Evolutionary conservation across 2,888 invertebrate species (phyloP), one percentile per base, ranked within the genome.

Genomic region (Cylloceria caligata): DNA sequence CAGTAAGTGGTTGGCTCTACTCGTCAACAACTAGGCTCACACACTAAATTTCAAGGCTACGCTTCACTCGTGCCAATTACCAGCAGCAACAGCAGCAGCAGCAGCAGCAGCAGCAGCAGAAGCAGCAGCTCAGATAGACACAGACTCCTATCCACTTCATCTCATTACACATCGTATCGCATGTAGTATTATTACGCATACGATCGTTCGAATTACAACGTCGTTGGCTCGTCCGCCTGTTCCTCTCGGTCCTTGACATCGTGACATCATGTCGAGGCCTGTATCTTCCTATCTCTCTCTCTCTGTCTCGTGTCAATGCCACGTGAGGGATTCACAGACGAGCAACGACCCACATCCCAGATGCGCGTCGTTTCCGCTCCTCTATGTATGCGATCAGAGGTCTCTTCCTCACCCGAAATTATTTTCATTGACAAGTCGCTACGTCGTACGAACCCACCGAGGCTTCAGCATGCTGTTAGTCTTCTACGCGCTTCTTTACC

Each of bases 211-310:
- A 82, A 79, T 82, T 75, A 82, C 82, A 55, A 74, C 73, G 65
- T 71, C 30, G 68, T 57, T 65, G 60, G 67, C 65, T 75, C 77
- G 62, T 68, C 62, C 69, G 75, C 34, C 45, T 30, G 83, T 57
- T 76, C 74, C 68, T 79, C 80, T 74, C 77, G 81, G 78, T 83
- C 83, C 84, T 86, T 86, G 83, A 83, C 84, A 85, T 76, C 80
- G 80, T 85, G 76, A 85, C 83, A 84, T 83, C 80, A 86, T 80
- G 60, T 21, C 57, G 57, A 42, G 78, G 30, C 39, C 67, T 67
- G 60, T 67, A 42, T 60, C 30, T 57, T 34, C 36, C 68, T 67
- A 72, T 67, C 57, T 34, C 27, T 11, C 39, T 49, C 60, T 13
- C 52, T 57, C 60, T 52, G 47, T 67, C 67, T 52, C 71, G 62